Conservation (phyloP, 1,140 invertebrate genomes). For the Cephus cinctus region DNA sequence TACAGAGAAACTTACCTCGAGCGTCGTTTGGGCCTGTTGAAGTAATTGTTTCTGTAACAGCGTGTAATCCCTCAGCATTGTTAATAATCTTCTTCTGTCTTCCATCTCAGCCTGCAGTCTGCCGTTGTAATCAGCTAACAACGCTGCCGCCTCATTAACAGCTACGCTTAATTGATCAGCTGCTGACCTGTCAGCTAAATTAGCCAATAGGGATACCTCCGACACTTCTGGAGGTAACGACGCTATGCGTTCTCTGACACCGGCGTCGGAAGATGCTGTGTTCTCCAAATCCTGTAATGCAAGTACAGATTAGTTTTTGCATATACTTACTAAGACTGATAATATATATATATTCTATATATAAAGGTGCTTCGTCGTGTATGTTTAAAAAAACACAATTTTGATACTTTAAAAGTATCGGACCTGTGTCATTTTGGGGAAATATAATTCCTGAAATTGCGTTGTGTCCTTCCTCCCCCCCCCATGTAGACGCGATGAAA, state of each 20-base stretch:
- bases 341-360: too few species aligned
- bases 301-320: too few species aligned
- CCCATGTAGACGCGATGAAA: too few species aligned
- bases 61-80: constrained; percentile 86
- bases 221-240: constrained; percentile 92
- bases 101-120: constrained; percentile 85
- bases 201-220: constrained; percentile 80
- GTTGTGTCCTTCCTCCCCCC: too few species aligned
- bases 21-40: constrained; percentile 77
- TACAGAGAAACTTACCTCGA: constrained; percentile 67
- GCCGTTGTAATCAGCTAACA: constrained; percentile 87
- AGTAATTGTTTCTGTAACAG: constrained; percentile 81
- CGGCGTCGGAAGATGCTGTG: constrained; percentile 91
- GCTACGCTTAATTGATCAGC: constrained; percentile 71
- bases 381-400: too few species aligned
- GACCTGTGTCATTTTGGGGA: too few species aligned
- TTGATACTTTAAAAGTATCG: too few species aligned
- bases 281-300: constrained; percentile 86
- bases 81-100: constrained; percentile 77
- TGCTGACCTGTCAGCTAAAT: constrained; percentile 74
- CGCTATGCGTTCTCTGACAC: constrained; percentile 88
- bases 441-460: too few species aligned
- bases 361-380: too few species aligned
- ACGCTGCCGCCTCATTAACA: constrained; percentile 82
- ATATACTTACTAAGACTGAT: too few species aligned